Evolutionary conservation across 1,140 invertebrate genomes (phyloP).

Genomic region (Listronotus bonariensis): DNA sequence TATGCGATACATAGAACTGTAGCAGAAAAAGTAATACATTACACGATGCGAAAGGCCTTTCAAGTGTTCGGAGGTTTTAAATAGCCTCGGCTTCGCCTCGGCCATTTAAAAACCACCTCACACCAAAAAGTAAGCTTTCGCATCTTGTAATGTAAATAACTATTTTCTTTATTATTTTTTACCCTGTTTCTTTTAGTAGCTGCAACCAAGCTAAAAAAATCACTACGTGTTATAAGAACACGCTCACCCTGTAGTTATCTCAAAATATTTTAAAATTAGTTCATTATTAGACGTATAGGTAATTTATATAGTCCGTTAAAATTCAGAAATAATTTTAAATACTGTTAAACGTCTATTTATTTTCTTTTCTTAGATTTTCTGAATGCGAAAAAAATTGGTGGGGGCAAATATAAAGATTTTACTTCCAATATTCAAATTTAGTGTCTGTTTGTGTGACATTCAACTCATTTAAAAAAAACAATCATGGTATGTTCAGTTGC

Average conservation of each 20-base stretch:
- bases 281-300: constrained; percentile 27
- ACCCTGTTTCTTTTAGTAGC: too few species aligned
- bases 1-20: too few species aligned
- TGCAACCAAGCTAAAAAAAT: too few species aligned
- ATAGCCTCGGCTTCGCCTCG: too few species aligned
- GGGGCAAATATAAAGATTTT: constrained; percentile 34
- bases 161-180: too few species aligned
- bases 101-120: too few species aligned
- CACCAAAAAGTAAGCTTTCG: too few species aligned
- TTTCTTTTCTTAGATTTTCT: constrained; percentile 6
- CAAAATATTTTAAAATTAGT: constrained; percentile 21
- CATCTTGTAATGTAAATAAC: too few species aligned
- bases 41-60: too few species aligned
- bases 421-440: constrained; percentile 26
- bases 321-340: constrained; percentile 25
- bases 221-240: not conserved
- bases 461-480: constrained; percentile 12
- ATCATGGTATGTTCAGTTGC: constrained; percentile 23
- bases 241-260: constrained; percentile 6
- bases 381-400: constrained; percentile 1
- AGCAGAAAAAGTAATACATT: too few species aligned
- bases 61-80: too few species aligned
- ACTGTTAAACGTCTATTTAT: constrained; percentile 7
- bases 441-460: constrained; percentile 30
- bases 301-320: constrained; percentile 33